These are phyloP conservation scores for Leptinotarsa peninsularis DNA, from an alignment of 2,888 invertebrate species.

Conservation along the genomic window DNA sequence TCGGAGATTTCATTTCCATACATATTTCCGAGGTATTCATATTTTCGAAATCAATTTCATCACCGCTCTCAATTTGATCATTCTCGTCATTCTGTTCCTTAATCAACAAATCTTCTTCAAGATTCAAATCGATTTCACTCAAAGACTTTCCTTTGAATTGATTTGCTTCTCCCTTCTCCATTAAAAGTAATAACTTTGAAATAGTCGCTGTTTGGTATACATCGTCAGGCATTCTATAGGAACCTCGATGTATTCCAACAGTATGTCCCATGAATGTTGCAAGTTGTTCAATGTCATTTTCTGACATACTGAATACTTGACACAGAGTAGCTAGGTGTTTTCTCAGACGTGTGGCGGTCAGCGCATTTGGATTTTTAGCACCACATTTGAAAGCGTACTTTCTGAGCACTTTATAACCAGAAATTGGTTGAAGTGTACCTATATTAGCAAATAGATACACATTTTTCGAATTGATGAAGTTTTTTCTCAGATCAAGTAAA, in stretches of 20 bases:
- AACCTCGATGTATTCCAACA: constrained; percentile 33
- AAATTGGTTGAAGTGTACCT: constrained; percentile 33
- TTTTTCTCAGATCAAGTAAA: constrained; percentile 5
- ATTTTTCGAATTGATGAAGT: constrained; percentile 30
- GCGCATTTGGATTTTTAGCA: constrained; percentile 44
- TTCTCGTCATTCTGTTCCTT: neutral
- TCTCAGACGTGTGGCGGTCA: constrained; percentile 42
- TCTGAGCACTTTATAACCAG: constrained; percentile 48
- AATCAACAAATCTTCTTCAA: constrained; percentile 29
- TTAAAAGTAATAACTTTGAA: constrained; percentile 43
- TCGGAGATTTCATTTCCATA: neutral
- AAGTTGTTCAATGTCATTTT: constrained; percentile 48
- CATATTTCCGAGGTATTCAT: too few relatives aligned
- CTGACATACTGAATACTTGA: constrained; percentile 45
- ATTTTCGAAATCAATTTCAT: too few relatives aligned
- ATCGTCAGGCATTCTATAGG: constrained; percentile 40
- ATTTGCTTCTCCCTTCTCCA: constrained; percentile 44
- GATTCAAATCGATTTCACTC: constrained; percentile 43
- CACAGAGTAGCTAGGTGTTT: constrained; percentile 47
- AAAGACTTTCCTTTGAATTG: constrained; percentile 43
- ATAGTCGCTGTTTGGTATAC: constrained; percentile 44
- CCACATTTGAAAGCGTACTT: constrained; percentile 45
- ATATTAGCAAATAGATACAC: constrained; percentile 41
- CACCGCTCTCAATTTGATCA: too few relatives aligned
- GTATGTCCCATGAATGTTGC: constrained; percentile 44